Percentiles rank a stretch among this genome's conserved stretches.
These are phyloP conservation scores for Thermophis baileyi DNA, from an alignment of 2,113 vertebrate species.

Conservation along the genomic window DNA sequence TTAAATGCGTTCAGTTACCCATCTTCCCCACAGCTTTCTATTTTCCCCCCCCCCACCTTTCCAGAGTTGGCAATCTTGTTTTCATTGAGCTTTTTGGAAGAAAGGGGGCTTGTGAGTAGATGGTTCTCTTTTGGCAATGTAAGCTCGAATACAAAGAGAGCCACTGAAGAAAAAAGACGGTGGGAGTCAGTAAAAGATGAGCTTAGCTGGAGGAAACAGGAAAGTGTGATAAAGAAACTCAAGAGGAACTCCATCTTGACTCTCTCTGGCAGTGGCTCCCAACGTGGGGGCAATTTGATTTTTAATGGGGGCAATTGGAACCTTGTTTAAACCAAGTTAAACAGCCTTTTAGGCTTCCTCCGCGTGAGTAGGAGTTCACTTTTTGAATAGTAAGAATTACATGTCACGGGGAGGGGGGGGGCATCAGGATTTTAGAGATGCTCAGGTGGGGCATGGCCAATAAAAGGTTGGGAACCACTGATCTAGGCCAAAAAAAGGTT, in stretches of 20 bases:
- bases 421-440: no score
- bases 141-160: neutral
- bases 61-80: neutral
- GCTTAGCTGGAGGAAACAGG: neutral
- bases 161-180: neutral
- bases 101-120: neutral
- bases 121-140: neutral
- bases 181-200: neutral
- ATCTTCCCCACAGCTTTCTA: neutral
- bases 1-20: neutral
- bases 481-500: no score
- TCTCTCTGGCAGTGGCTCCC: no score
- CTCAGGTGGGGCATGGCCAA: no score
- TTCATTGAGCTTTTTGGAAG: neutral
- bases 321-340: no score
- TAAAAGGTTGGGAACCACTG: no score
- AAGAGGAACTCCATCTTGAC: neutral
- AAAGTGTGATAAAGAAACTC: neutral
- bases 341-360: no score
- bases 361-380: no score
- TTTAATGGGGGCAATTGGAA: no score
- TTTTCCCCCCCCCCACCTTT: neutral
- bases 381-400: no score
- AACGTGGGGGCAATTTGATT: no score
- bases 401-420: no score